Base-by-base conservation (phyloP, 2,888 invertebrate species). In the Allolobophora icterica region DNA sequence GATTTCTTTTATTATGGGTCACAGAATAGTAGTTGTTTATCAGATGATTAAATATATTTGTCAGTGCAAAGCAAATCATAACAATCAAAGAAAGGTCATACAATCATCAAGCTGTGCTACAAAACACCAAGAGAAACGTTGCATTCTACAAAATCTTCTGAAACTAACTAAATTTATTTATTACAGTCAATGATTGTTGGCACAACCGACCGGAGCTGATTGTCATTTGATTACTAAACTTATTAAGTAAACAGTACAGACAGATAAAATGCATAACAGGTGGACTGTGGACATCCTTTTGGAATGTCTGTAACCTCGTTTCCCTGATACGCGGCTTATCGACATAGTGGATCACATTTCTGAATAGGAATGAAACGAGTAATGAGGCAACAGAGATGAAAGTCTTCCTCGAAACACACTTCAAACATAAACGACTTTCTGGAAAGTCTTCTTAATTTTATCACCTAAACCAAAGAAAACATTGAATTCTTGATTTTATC, bases 351-450 rank as follows among this genome's bases (percentile, higher is more conserved):
- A 71, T 71, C 71, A 71, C 11, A 71, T 71, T 45, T 45, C 45
- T 45, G 30, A n/a, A 30, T 71, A 52, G 52, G 52, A 52, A 52
- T 52, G 52, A n/a, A 71, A 71, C n/a, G 71, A 71, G n/a, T 71
- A n/a, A 71, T n/a, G n/a, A 71, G 71, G n/a, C 71, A 71, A 71
- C n/a, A n/a, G 71, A 71, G n/a, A 71, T 71, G 71, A 30, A 71
- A 30, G 71, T 30, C 71, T 71, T 71, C 71, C 30, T n/a, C 8
- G n/a, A 71, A 71, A 71, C 71, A 71, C 71, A n/a, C 71, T 24
- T 87, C n/a, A 87, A 87, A 87, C 87, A 35, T 87, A 87, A 35
- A 87, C 87, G 38, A 33, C 35, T 35, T 87, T 87, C 35, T 87
- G 87, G 87, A 87, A 87, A 11, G 87, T 38, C 19, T 35, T 87